A percentile compares a stretch with the other conserved stretches of the same genome.
Evolutionary conservation across 2,888 invertebrate genomes (phyloP).

Genomic region (Steinernema carpocapsae): DNA sequence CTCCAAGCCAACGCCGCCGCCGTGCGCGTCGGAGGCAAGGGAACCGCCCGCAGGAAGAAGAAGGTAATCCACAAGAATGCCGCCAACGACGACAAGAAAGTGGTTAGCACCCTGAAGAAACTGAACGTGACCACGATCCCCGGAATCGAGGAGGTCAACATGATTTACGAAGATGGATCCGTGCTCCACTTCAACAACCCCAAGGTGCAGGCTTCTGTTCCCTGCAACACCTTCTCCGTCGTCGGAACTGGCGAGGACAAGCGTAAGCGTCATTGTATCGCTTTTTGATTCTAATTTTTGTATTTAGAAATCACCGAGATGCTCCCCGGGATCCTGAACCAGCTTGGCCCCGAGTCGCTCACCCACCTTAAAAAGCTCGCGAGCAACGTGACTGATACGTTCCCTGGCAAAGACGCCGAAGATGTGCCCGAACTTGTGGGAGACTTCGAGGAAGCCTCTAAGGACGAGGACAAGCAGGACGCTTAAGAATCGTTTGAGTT

Average conservation of each 20-base stretch:
- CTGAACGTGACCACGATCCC: constrained; percentile 96
- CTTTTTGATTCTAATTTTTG: not conserved
- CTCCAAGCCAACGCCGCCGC: constrained; percentile 66
- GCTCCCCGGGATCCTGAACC: constrained; percentile 95
- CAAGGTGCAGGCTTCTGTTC: constrained; percentile 97
- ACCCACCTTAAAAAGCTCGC: constrained; percentile 84
- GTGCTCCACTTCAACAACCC: constrained; percentile 99
- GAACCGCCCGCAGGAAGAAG: constrained; percentile 99
- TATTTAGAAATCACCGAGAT: constrained; percentile 88
- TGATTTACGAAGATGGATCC: constrained; percentile 98
- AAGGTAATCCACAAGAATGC: constrained; percentile 99
- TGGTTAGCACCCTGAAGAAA: constrained; percentile 96
- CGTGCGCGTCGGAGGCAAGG: constrained; percentile 72
- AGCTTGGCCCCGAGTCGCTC: constrained; percentile 93
- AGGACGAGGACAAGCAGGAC: constrained; percentile 62
- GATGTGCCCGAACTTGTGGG: constrained; percentile 81
- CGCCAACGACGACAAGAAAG: constrained; percentile 97
- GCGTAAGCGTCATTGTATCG: constrained; percentile 71
- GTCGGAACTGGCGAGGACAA: constrained; percentile 97
- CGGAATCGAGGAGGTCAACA: constrained; percentile 95
- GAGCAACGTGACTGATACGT: constrained; percentile 67
- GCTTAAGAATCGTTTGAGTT: constrained; percentile 22
- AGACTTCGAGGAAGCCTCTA: constrained; percentile 89
- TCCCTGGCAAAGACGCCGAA: constrained; percentile 59
- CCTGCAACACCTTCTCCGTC: constrained; percentile 98